Conservation (phyloP, 1,140 invertebrate genomes). For the Leptinotarsa defecta region DNA sequence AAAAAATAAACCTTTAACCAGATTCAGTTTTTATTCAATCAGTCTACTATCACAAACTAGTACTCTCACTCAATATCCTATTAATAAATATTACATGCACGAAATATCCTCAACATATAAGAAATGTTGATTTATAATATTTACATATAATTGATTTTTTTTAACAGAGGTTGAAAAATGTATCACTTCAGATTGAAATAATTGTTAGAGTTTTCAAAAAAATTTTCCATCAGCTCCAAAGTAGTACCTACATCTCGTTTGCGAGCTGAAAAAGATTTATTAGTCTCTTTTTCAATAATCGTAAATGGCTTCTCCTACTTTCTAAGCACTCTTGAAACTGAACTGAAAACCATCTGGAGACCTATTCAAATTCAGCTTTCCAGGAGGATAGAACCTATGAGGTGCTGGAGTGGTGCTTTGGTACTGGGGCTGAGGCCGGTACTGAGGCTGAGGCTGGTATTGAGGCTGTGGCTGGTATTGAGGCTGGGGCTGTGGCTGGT, state of each 20-base stretch:
- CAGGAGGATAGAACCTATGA: conserved; percentile 77
- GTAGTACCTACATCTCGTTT: background rate
- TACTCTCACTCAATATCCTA: background rate
- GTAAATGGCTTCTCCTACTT: background rate
- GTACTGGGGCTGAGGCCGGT: conserved; percentile 55
- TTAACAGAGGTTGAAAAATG: background rate
- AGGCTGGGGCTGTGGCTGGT: conserved; percentile 58
- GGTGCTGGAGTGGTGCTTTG: conserved; percentile 67
- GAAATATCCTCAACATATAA: too few species aligned
- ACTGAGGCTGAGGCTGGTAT: conserved; percentile 53
- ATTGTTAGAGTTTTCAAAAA: background rate
- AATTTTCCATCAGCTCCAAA: background rate
- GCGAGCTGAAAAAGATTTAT: background rate
- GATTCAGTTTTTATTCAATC: background rate
- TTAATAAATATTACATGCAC: background rate
- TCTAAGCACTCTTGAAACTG: conserved; percentile 22
- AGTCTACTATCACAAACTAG: background rate
- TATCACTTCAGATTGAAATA: background rate
- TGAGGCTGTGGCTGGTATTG: conserved; percentile 57
- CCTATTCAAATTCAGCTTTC: conserved; percentile 80
- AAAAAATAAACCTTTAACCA: background rate
- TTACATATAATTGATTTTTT: background rate
- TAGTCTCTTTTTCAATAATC: background rate
- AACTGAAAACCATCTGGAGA: conserved; percentile 70
- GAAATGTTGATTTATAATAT: background rate